A percentile compares a stretch with the other conserved stretches of the same genome.
These are phyloP conservation scores for Drosophila aff. DNA, from an alignment of 1,140 invertebrate species.

Conservation along the genomic window DNA sequence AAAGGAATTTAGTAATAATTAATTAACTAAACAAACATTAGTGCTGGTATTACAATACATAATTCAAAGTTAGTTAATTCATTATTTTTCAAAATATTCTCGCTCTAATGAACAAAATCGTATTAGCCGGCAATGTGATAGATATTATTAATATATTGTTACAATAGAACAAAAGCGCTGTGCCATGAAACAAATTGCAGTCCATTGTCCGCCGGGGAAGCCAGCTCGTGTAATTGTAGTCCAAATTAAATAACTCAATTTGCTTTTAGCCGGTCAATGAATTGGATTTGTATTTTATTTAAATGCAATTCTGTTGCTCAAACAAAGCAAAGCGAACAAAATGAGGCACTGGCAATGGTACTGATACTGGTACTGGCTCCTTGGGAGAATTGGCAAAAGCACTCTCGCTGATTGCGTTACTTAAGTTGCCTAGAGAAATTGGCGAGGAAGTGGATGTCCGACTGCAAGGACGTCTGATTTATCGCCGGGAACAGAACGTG, in stretches of 20 bases:
- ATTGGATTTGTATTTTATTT: constrained; percentile 57
- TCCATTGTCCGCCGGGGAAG: constrained; percentile 13
- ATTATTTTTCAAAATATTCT: neutral
- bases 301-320: constrained; percentile 46
- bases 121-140: constrained; percentile 20
- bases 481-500: constrained; percentile 58
- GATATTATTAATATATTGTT: constrained; percentile 30
- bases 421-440: constrained; percentile 55
- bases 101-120: constrained; percentile 26
- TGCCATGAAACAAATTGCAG: constrained; percentile 33
- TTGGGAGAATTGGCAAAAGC: constrained; percentile 59
- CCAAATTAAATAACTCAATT: constrained; percentile 59
- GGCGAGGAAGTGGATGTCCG: constrained; percentile 16
- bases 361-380: neutral
- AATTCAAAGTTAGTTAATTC: too few relatives aligned
- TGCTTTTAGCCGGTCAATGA: constrained; percentile 56
- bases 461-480: constrained; percentile 62
- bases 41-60: too few relatives aligned
- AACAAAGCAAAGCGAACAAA: constrained; percentile 15
- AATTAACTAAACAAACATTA: neutral
- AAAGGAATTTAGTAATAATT: neutral
- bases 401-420: constrained; percentile 68
- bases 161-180: constrained; percentile 10
- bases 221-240: constrained; percentile 34
- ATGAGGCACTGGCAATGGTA: constrained; percentile 13